Evolutionary conservation across 2,888 invertebrate genomes (phyloP).

Genomic region (Cryptocephalus primarius): DNA sequence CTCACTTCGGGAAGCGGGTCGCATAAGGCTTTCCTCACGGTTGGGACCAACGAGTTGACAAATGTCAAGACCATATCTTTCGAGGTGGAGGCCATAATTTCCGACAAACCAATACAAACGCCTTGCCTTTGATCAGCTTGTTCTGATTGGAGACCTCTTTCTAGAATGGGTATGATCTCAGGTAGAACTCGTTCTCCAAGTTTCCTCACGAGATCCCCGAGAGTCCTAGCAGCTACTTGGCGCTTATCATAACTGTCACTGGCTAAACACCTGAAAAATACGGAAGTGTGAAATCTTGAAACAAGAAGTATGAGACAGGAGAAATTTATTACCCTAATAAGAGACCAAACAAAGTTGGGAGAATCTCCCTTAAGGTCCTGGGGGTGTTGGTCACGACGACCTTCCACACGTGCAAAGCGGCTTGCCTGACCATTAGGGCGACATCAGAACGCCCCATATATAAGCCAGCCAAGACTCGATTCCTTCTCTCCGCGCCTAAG

Average conservation of each 20-base stretch:
- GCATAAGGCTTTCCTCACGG: constrained; percentile 87
- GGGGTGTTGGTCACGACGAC: constrained; percentile 98
- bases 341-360: constrained; percentile 86
- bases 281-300: background rate
- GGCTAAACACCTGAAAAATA: constrained; percentile 57
- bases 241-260: constrained; percentile 90
- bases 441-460: constrained; percentile 98
- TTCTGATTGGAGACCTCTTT: constrained; percentile 82
- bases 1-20: constrained; percentile 90
- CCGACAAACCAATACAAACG: constrained; percentile 94
- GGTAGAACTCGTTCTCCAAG: constrained; percentile 94
- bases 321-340: constrained; percentile 47
- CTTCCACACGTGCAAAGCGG: constrained; percentile 98
- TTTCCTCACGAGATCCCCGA: constrained; percentile 95
- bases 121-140: constrained; percentile 94
- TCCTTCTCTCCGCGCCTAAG: constrained; percentile 75
- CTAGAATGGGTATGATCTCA: constrained; percentile 96
- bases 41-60: constrained; percentile 81
- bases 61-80: constrained; percentile 88
- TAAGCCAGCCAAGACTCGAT: constrained; percentile 84
- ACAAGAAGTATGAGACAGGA: background rate
- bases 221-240: constrained; percentile 88
- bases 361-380: constrained; percentile 87
- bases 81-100: constrained; percentile 95
- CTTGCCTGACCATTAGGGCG: constrained; percentile 87